phyloP scores from a whole-genome alignment of 37 sponge, comb jelly and placozoan genomes.

The Dysidea cf. avara region DNA sequence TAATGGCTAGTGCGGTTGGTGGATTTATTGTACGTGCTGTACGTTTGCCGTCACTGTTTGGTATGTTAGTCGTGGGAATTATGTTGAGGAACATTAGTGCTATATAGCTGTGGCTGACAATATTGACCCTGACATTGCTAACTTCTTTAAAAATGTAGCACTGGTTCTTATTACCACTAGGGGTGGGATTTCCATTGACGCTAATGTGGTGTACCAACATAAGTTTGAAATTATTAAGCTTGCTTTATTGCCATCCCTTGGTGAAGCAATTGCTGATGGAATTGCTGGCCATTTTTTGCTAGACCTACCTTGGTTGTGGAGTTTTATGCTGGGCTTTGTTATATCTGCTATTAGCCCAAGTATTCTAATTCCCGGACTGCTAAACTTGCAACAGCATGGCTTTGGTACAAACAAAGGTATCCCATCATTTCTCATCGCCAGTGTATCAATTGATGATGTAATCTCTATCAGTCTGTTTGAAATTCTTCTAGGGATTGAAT shows the following conservation, averaged over 20 bases:
- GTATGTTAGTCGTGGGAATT: slow-evolving; percentile 94
- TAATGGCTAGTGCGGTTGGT: slow-evolving; percentile 37
- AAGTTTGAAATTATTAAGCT: slow-evolving; percentile 67
- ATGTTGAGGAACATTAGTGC: slow-evolving; percentile 68
- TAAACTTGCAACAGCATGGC: slow-evolving; percentile 61
- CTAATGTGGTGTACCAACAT: slow-evolving; percentile 41
- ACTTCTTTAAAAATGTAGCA: slow-evolving; percentile 60
- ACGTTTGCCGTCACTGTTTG: slow-evolving; percentile 79
- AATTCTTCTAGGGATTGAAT: slow-evolving; percentile 77
- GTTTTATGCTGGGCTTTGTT: slow-evolving; percentile 74
- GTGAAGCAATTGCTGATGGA: slow-evolving; percentile 73
- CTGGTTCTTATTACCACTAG: slow-evolving; percentile 79
- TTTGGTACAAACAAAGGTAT: slow-evolving; percentile 74
- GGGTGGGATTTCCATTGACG: slow-evolving; percentile 82
- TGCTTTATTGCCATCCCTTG: slow-evolving; percentile 75
- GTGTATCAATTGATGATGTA: slow-evolving; percentile 89
- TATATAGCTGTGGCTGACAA: slow-evolving; percentile 49
- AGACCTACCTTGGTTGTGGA: slow-evolving; percentile 80
- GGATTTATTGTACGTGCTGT: slow-evolving; percentile 69
- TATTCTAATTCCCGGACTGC: slow-evolving; percentile 75
- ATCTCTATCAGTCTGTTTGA: slow-evolving; percentile 84
- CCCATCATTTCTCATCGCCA: slow-evolving; percentile 80
- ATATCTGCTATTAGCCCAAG: slow-evolving; percentile 89
- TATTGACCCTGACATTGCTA: slow-evolving; percentile 59
- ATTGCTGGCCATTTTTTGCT: slow-evolving; percentile 44